Base-by-base conservation (phyloP, 2,797 vertebrate species). In the Gallinago solitaria region DNA sequence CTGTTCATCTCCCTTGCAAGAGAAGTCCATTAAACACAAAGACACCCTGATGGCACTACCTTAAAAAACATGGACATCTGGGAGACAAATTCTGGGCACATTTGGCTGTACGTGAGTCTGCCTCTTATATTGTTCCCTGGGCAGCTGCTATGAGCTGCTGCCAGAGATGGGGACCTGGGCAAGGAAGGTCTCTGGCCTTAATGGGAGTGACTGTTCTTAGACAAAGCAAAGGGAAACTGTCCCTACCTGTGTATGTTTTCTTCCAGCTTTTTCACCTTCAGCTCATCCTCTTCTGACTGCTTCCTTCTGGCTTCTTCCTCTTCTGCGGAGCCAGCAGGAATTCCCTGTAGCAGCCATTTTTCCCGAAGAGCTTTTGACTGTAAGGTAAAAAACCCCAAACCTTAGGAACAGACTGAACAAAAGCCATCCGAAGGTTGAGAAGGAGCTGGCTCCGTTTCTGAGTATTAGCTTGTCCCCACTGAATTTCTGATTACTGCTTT, bases 281-380 rank as follows among this genome's bases (percentile, higher is more conserved):
- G 97, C 94, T 99, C 99, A 94, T 99, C 99, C 94, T 98, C 98
- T 87, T 99, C 99, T 97, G 99, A 98, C 97, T 99, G 99, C 96
- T 97, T 98, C 96, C 97, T 98, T 86, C 98, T 98, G 81, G 97
- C 97, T 96, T 99, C 99, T 59, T 99, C 99, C 91, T 99, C 99
- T 94, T 99, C 99, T 12, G 97, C 97, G 23, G 98, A 98, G 61
- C 97, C 98, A 18, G 98, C 97, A 47, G 98, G 98, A 43, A 98
- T 98, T 83, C 99, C 99, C 97, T 99, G 99, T 79, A 99, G 98
- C 95, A 99, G 99, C 99, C 99, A 99, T 97, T 99, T 99, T 95
- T 99, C 99, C 27, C 99, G 98, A 97, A 98, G 99, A 92, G 99
- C 98, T 99, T 99, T 99, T 94, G 99, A 99, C 99, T 99, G 96